These are phyloP conservation scores for Falco concolor DNA, from an alignment of 2,797 vertebrate genomes.

Conservation along the genomic window DNA sequence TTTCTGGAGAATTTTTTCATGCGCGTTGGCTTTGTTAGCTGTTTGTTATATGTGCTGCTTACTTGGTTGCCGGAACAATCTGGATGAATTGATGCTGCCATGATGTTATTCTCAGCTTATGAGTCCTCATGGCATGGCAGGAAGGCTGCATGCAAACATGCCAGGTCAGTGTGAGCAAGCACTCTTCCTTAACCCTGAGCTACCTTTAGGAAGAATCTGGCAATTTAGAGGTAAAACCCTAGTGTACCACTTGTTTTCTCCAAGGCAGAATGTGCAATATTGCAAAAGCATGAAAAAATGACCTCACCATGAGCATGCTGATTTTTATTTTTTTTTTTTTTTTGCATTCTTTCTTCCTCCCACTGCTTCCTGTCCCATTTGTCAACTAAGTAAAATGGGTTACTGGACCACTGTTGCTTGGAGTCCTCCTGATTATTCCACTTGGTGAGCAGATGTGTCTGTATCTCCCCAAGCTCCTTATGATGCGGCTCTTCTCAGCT, in stretches of 20 bases:
- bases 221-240: neutral
- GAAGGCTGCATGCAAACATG: neutral
- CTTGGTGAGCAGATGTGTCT: conserved; percentile 69
- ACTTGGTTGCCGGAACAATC: neutral
- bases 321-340: neutral
- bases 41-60: neutral
- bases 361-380: neutral
- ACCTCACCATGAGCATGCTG: neutral
- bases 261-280: neutral
- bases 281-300: neutral
- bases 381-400: neutral
- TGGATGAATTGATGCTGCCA: neutral
- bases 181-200: neutral
- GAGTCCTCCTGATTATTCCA: conserved; percentile 50
- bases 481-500: conserved; percentile 45
- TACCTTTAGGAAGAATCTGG: neutral
- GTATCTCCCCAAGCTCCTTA: conserved; percentile 69
- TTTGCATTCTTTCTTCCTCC: conserved; percentile 14
- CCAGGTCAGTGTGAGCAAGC: neutral
- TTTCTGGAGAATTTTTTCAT: neutral
- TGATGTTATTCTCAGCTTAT: neutral
- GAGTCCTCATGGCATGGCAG: rapidly evolving
- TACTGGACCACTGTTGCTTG: conserved; percentile 36
- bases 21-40: neutral
- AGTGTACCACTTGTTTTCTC: neutral